Percentiles rank a stretch among this genome's conserved stretches.
Conservation (phyloP, 2,113 vertebrate genomes). For the Gracilinanus agilis region DNA sequence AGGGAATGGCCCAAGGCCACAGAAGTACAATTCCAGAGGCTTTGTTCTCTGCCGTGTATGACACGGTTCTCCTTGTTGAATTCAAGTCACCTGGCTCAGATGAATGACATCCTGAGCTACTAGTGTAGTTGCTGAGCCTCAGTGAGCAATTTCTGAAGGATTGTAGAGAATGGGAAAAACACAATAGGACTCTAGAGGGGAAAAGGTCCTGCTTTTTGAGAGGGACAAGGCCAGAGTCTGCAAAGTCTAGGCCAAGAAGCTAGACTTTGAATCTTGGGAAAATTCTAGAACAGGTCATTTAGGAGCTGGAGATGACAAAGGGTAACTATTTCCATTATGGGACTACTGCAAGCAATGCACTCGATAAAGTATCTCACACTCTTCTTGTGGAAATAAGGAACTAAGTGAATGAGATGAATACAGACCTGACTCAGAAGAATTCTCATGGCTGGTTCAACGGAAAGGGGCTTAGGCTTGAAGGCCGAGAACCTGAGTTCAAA, state of each 20-base stretch:
- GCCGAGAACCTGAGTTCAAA: not conserved
- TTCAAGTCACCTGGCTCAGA: not conserved
- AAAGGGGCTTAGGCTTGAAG: not conserved
- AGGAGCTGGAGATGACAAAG: too few relatives aligned
- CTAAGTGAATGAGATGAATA: not conserved
- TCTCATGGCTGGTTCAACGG: not conserved
- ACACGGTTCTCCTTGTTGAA: not conserved
- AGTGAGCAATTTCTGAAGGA: not conserved
- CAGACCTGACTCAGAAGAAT: not conserved
- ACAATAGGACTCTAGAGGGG: not conserved
- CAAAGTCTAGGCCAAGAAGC: not conserved
- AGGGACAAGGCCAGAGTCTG: not conserved
- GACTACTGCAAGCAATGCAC: not conserved
- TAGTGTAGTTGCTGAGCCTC: not conserved
- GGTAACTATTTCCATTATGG: not conserved
- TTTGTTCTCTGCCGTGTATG: not conserved
- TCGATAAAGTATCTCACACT: not conserved
- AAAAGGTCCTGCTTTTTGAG: not conserved
- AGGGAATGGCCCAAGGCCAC: not conserved
- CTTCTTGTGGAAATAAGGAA: not conserved
- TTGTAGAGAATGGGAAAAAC: not conserved
- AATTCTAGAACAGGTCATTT: not conserved
- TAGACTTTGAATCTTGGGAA: not conserved
- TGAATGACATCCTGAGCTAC: not conserved
- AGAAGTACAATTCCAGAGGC: not conserved